Evolutionary conservation across 2,797 vertebrate genomes (phyloP), one percentile per base, ranked within the genome.

Genomic region (Falco naumanni): DNA sequence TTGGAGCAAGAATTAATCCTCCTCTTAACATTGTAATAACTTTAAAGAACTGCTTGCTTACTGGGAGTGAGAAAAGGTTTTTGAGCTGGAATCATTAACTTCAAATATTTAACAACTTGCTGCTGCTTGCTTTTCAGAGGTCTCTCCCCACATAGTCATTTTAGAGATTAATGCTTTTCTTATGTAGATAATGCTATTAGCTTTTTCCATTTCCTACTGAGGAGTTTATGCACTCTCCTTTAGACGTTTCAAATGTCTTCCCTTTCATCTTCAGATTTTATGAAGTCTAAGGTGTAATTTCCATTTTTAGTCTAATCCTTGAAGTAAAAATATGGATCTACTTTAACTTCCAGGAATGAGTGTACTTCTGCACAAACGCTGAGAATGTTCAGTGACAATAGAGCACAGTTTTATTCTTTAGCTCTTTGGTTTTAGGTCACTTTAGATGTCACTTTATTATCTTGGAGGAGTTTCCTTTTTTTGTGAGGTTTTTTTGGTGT

Each of bases 151-250:
- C 77, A 11, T 6, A 85, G 59, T 84, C 19, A 56, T 90, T 84
- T 81, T 79, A 24, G 89, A 89, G 74, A 89, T 76, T 83, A 92
- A 74, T 89, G 45, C 37, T 79, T 90, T 84, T 94, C 78, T 89
- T 90, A 84, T 79, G 84, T 81, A 92, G 91, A 86, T 94, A 94
- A 91, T 86, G 33, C 72, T 94, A 31, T 91, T 94, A 93, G 51
- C 66, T 76, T 79, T 95, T 92, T 31, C 31, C 41, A 16, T 79
- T 89, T 92, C 80, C 75, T 74, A 3, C 74, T 48, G 60, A 89
- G 56, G 70, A 76, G 39, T 87, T 88, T 66, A 65, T 79, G 56
- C 22, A 41, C 53, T 91, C 93, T 31, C 7, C 59, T 89, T 93
- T 37, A n/a, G 25, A 76, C 83, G 43, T 82, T 78, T 78, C 54